A percentile compares a stretch with the other conserved stretches of the same genome.
These are phyloP conservation scores for Hirtodrosophila cameraria DNA, from an alignment of 2,888 invertebrate genomes.

Conservation along the genomic window DNA sequence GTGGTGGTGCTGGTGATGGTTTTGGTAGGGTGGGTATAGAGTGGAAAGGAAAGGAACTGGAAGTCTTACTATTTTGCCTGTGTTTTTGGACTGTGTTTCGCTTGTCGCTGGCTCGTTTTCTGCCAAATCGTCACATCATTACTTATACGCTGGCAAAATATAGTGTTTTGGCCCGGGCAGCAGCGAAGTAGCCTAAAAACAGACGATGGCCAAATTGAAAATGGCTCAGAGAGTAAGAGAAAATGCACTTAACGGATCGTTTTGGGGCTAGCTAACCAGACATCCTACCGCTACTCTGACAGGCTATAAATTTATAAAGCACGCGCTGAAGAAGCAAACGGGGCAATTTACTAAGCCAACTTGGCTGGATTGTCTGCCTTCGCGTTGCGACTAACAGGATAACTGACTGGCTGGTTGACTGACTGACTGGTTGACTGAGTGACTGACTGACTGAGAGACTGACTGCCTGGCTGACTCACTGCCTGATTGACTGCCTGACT, in stretches of 20 bases:
- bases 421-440: neutral
- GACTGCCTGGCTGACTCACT: neutral
- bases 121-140: conserved; percentile 77
- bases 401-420: conserved; percentile 6
- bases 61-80: neutral
- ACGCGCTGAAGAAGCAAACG: conserved; percentile 57
- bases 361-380: conserved; percentile 12
- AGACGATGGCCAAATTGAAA: conserved; percentile 66
- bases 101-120: conserved; percentile 59
- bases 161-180: conserved; percentile 58
- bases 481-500: conserved; percentile 8
- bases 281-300: conserved; percentile 50
- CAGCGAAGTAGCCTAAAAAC: conserved; percentile 38
- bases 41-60: too few species aligned
- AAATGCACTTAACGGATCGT: conserved; percentile 67
- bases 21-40: too few species aligned
- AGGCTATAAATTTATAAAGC: conserved; percentile 65
- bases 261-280: conserved; percentile 15
- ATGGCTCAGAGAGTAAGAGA: conserved; percentile 58
- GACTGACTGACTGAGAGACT: conserved; percentile 1
- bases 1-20: neutral
- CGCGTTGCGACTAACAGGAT: neutral
- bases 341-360: conserved; percentile 63
- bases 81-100: conserved; percentile 33
- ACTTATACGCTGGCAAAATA: conserved; percentile 67